These are phyloP conservation scores for Pammene fasciana DNA, from an alignment of 2,888 invertebrate genomes.

Conservation along the genomic window DNA sequence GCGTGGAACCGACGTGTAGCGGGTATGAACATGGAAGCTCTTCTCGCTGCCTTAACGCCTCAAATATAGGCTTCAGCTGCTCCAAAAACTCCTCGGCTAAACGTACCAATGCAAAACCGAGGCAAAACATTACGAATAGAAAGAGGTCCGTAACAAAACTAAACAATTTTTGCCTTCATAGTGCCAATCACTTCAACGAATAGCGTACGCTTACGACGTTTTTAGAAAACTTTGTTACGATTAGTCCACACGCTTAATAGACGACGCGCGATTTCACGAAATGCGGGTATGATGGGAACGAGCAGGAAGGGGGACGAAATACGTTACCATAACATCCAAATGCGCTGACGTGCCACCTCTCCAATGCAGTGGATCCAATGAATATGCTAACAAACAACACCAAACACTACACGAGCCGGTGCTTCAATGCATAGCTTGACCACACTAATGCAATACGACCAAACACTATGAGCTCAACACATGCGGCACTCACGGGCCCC, in stretches of 20 bases:
- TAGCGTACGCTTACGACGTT: conserved; percentile 61
- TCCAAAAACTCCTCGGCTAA: conserved; percentile 97
- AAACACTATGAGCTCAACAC: conserved; percentile 81
- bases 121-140: conserved; percentile 71
- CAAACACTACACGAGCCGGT: conserved; percentile 81
- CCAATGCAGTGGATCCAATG: conserved; percentile 81
- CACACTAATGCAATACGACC: conserved; percentile 81
- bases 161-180: conserved; percentile 71
- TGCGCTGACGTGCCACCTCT: conserved; percentile 81
- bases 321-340: conserved; percentile 79
- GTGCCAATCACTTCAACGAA: conserved; percentile 79
- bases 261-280: conserved; percentile 65
- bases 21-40: conserved; percentile 96
- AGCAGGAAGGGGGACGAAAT: conserved; percentile 75
- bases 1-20: conserved; percentile 90
- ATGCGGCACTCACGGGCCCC: conserved; percentile 78
- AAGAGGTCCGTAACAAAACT: conserved; percentile 57
- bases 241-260: conserved; percentile 75
- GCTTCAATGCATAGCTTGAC: conserved; percentile 79
- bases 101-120: conserved; percentile 79
- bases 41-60: conserved; percentile 95
- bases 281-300: conserved; percentile 72
- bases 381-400: conserved; percentile 76
- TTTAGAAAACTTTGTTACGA: conserved; percentile 64
- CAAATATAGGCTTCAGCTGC: conserved; percentile 98